phyloP scores from a whole-genome alignment of 2,888 invertebrate genomes.

The Nesidiocoris tenuis region DNA sequence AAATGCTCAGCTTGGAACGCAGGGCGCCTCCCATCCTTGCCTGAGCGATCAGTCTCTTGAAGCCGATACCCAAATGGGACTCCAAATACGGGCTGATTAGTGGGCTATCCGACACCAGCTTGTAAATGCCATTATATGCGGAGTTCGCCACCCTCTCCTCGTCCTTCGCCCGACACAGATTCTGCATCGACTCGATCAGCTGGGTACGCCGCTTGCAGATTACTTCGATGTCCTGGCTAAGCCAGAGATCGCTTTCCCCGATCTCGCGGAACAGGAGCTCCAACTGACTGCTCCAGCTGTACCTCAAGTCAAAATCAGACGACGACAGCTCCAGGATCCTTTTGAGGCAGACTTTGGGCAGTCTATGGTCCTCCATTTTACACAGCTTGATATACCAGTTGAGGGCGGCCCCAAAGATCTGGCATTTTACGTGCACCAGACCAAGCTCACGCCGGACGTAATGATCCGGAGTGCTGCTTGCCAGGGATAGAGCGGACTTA shows the following conservation, averaged over 20 bases:
- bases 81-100: too few relatives aligned
- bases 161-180: too few relatives aligned
- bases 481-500: not conserved
- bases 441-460: too few relatives aligned
- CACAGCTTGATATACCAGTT: not conserved
- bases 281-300: conserved; percentile 2
- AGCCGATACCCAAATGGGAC: not conserved
- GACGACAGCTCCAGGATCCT: not conserved
- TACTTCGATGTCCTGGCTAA: too few relatives aligned
- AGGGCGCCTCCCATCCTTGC: not conserved
- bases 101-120: too few relatives aligned
- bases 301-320: not conserved
- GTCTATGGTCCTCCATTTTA: not conserved
- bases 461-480: not conserved
- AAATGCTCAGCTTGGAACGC: not conserved
- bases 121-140: too few relatives aligned
- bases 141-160: too few relatives aligned
- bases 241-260: too few relatives aligned
- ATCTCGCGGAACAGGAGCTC: not conserved
- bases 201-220: too few relatives aligned
- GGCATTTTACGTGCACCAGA: too few relatives aligned
- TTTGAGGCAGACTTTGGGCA: not conserved
- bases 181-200: too few relatives aligned
- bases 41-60: not conserved
- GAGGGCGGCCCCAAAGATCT: not conserved